Evolutionary conservation across 2,797 vertebrate genomes (phyloP).

Genomic region (Eutrigla gurnardus): DNA sequence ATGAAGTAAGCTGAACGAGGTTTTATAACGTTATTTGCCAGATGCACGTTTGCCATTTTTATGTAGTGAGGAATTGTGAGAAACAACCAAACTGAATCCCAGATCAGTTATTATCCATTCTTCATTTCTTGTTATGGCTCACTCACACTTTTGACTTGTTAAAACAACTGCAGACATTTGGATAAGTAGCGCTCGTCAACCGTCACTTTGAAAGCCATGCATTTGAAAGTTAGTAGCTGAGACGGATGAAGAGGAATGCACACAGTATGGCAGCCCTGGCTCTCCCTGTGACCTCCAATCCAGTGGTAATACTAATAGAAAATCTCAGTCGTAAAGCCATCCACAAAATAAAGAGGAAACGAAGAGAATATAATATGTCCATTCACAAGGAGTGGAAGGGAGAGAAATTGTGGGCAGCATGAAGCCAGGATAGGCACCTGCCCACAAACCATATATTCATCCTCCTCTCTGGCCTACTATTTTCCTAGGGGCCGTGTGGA

Average conservation of each 20-base stretch:
- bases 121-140: slow-evolving; percentile 37
- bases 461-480: slow-evolving; percentile 47
- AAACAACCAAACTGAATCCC: slow-evolving; percentile 35
- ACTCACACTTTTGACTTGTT: slow-evolving; percentile 36
- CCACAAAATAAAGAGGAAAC: slow-evolving; percentile 62
- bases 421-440: slow-evolving; percentile 72
- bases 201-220: slow-evolving; percentile 31
- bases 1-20: slow-evolving; percentile 38
- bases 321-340: slow-evolving; percentile 69
- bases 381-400: slow-evolving; percentile 62
- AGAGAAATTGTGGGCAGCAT: slow-evolving; percentile 64
- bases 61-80: slow-evolving; percentile 23
- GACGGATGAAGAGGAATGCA: slow-evolving; percentile 63
- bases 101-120: slow-evolving; percentile 43
- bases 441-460: slow-evolving; percentile 73
- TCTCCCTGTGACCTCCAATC: slow-evolving; percentile 65
- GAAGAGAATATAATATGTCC: slow-evolving; percentile 64
- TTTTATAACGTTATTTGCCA: slow-evolving; percentile 46
- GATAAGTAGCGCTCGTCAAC: slow-evolving; percentile 38
- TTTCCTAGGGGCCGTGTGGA: slow-evolving; percentile 76
- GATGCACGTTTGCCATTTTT: slow-evolving; percentile 53
- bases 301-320: slow-evolving; percentile 64
- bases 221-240: slow-evolving; percentile 44
- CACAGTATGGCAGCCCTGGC: slow-evolving; percentile 38
- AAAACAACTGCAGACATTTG: slow-evolving; percentile 52